Evolutionary conservation across 2,113 vertebrate species (phyloP), one percentile per base, ranked within the genome.

Genomic region (Dipodomys stephensi): DNA sequence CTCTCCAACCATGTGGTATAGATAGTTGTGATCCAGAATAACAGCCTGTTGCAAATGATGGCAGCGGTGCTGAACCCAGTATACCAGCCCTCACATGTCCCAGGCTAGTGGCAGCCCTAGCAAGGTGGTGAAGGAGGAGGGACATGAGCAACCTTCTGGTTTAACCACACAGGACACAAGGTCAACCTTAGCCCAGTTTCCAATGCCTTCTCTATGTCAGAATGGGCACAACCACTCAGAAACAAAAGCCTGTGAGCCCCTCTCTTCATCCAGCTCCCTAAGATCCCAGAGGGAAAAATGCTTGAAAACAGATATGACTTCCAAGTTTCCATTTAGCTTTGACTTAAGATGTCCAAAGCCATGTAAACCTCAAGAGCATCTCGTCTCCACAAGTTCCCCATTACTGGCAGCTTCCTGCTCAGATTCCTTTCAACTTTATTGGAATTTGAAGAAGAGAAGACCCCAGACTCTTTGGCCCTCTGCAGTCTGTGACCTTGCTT

Each of bases 331-430:
- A 10, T 13, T 82, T 68, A 10, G 49, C 22, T 76, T 93, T 68
- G 11, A 44, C 68, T 57, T 72, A 57, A 88, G 25, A 53, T 80
- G 76, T 73, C 6, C 65, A 88, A 62, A 65, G 78, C 20, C 67
- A 39, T 57, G 4, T 87, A 94, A 83, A 94, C 60, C 90, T 91
- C 8, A 3, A 88, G 89, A 93, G 87, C 44, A 80, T 39, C 85
- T 18, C 11, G 1, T 76, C 67, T 73, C 44, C 22, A 39, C 20
- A 30, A 77, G 84, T 44, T 77, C 72, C 82, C 57, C 57, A 2
- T 10, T 3, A 53, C 57, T 83, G 39, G 32, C 13, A 18, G 44
- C 49, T 68, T 83, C 32, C 74, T 71, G 13, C 53, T 23, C 19
- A 10, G 68, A 85, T 39, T 90, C 68, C 76, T 73, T 68, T 83